Conservation (phyloP, 37 sponge, comb jelly and placozoan genomes). For the Hormiphora californensis region DNA sequence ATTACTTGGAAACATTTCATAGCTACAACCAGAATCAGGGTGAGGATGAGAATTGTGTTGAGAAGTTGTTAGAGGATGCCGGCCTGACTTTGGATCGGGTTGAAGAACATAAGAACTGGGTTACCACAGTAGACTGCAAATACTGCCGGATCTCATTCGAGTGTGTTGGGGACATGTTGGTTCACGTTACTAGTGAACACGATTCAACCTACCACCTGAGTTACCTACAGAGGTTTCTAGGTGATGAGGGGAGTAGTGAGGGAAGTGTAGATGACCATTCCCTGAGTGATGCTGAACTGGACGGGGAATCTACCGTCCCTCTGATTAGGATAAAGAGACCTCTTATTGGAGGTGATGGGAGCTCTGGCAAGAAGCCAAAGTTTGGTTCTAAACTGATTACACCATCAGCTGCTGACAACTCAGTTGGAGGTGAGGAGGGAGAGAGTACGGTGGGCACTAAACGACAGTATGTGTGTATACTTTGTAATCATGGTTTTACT, state of each 20-base stretch:
- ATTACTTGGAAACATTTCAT: slow-evolving; percentile 51
- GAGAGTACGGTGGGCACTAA: neutral
- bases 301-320: neutral
- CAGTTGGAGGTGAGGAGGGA: neutral
- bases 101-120: slow-evolving; percentile 31
- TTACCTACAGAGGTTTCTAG: neutral
- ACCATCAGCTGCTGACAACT: neutral
- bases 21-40: neutral
- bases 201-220: slow-evolving; percentile 13
- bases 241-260: neutral
- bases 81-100: neutral
- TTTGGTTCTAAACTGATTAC: neutral
- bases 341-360: neutral
- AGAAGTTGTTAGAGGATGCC: neutral
- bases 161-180: slow-evolving; percentile 27
- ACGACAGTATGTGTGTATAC: slow-evolving; percentile 20
- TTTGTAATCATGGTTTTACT: slow-evolving; percentile 21
- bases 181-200: neutral
- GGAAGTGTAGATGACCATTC: neutral
- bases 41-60: neutral
- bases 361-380: neutral
- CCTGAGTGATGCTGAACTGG: slow-evolving; percentile 29
- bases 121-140: neutral
- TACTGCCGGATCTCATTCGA: slow-evolving; percentile 18
- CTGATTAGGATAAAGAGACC: slow-evolving; percentile 43